phyloP scores from a whole-genome alignment of 2,113 vertebrate genomes.

The Zosterops borbonicus region DNA sequence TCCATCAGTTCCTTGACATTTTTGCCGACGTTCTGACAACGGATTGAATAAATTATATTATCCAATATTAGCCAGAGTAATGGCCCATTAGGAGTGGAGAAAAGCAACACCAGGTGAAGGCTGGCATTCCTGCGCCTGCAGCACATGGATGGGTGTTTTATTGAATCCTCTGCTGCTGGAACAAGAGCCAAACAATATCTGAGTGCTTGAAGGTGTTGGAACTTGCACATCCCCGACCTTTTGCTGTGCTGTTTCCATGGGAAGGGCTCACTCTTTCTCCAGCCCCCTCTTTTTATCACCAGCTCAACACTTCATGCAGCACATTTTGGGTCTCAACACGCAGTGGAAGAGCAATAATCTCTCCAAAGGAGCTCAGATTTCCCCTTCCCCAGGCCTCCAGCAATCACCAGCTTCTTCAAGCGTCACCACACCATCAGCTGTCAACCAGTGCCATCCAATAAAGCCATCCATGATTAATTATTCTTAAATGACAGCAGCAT shows the following conservation, averaged over 20 bases:
- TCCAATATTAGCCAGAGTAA: background rate
- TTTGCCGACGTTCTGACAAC: conserved; percentile 2
- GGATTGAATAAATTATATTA: conserved; percentile 21
- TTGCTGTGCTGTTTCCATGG: background rate
- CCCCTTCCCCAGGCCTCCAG: background rate
- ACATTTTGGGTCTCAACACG: background rate
- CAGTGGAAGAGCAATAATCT: background rate
- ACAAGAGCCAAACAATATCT: background rate
- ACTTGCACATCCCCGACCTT: background rate
- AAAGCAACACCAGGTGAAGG: background rate
- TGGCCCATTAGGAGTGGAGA: background rate
- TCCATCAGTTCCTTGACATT: background rate
- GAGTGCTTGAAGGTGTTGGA: background rate
- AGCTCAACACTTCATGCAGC: background rate
- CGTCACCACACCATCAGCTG: background rate
- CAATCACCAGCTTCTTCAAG: conserved; percentile 1
- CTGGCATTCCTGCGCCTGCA: background rate
- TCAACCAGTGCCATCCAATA: conserved; percentile 25
- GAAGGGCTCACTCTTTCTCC: background rate
- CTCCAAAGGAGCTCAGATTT: background rate
- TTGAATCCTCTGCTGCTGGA: background rate
- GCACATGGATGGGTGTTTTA: background rate
- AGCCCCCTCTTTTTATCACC: background rate
- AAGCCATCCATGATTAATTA: conserved; percentile 62
- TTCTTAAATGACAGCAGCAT: conserved; percentile 52